Evolutionary conservation across 2,113 vertebrate genomes (phyloP).

Genomic region (rabbit (Oryctolagus cuniculus)): mOryCun1.1 NC_091434.1:68358501-68359000

Average conservation of each 20-base stretch:
- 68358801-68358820: neutral
- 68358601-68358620: constrained; percentile 27
- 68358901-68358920: neutral
- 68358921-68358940: neutral
- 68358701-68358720: neutral
- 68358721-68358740: neutral
- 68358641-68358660: neutral
- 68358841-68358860: neutral
- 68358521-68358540: neutral
- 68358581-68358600: neutral
- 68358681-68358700: too few relatives aligned
- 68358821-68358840: neutral
- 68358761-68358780: neutral
- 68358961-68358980: neutral
- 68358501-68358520: neutral
- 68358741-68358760: neutral
- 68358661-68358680: neutral
- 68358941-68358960: neutral
- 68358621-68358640: neutral
- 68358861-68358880: neutral
- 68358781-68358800: neutral
- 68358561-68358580: neutral
- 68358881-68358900: neutral
- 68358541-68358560: constrained; percentile 46
- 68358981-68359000: neutral